phyloP scores from a whole-genome alignment of 1,140 invertebrate genomes.

The Thaumetopoea pityocampa region DNA sequence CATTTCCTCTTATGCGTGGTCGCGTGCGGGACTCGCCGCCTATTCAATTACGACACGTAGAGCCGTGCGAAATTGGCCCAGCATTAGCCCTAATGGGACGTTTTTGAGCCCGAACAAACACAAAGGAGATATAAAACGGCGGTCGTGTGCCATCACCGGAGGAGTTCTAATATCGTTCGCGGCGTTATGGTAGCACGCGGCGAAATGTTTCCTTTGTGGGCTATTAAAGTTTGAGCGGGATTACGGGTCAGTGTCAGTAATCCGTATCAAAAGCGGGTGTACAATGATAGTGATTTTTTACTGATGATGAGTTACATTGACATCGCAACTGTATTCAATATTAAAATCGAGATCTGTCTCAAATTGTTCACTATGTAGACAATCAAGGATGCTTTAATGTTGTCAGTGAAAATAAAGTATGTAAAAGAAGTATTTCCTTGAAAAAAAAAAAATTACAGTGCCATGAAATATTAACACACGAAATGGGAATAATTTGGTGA shows the following conservation, averaged over 20 bases:
- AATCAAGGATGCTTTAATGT: too few relatives aligned
- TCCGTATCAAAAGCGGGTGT: conserved; percentile 37
- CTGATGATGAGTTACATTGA: too few relatives aligned
- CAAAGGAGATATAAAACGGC: conserved; percentile 49
- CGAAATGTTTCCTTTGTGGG: conserved; percentile 42
- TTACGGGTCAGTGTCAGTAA: conserved; percentile 30
- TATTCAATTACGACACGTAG: conserved; percentile 59
- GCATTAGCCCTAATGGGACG: conserved; percentile 60
- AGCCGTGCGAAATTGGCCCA: conserved; percentile 54
- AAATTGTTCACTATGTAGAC: too few relatives aligned
- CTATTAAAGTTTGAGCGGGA: conserved; percentile 50
- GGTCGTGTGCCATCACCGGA: conserved; percentile 65
- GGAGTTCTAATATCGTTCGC: conserved; percentile 57
- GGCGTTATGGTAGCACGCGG: conserved; percentile 37
- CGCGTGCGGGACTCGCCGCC: conserved; percentile 60
- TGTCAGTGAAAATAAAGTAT: too few relatives aligned
- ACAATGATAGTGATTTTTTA: too few relatives aligned
- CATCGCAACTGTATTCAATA: too few relatives aligned
- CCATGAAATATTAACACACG: too few relatives aligned
- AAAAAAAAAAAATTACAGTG: too few relatives aligned
- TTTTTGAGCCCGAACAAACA: conserved; percentile 63
- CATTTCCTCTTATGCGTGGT: conserved; percentile 38
- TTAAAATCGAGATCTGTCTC: too few relatives aligned
- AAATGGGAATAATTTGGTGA: too few relatives aligned
- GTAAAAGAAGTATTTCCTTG: too few relatives aligned